These are phyloP conservation scores for Carapus acus DNA, from an alignment of 2,797 vertebrate species.

Conservation along the genomic window DNA sequence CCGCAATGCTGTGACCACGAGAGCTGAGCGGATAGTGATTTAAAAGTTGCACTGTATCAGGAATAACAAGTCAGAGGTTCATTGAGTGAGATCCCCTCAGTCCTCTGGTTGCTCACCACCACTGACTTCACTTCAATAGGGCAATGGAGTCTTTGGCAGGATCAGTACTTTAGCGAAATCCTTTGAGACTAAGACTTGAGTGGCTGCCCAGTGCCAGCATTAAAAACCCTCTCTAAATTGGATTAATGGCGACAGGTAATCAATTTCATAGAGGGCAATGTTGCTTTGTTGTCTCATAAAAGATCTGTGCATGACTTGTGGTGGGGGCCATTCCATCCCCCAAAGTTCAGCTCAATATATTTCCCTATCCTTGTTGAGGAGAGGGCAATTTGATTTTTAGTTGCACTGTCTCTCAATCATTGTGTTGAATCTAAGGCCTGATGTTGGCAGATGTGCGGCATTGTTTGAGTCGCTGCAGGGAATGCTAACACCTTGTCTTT, in stretches of 20 bases:
- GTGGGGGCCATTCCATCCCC: conserved; percentile 30
- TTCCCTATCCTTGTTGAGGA: conserved; percentile 31
- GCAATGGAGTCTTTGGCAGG: conserved; percentile 70
- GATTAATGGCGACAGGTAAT: conserved; percentile 55
- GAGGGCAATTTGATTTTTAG: conserved; percentile 42
- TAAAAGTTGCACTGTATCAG: too few species aligned
- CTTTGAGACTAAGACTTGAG: conserved; percentile 54
- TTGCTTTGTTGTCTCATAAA: conserved; percentile 34
- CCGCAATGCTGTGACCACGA: too few species aligned
- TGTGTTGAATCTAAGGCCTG: too few species aligned
- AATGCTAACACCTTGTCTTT: conserved; percentile 32
- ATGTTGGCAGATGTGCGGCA: neutral
- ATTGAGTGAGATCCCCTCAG: conserved; percentile 21
- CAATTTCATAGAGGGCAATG: conserved; percentile 52
- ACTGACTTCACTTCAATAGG: conserved; percentile 64
- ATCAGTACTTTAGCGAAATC: conserved; percentile 53
- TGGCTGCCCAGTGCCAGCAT: conserved; percentile 34
- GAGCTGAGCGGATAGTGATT: too few species aligned
- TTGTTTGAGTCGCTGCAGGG: neutral
- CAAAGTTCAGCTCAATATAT: conserved; percentile 42
- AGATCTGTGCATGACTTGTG: conserved; percentile 38
- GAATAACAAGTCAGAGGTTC: too few species aligned
- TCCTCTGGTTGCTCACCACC: conserved; percentile 19
- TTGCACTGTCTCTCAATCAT: conserved; percentile 42
- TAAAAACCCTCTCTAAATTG: conserved; percentile 34